Evolutionary conservation across 2,113 vertebrate species (phyloP), one percentile per base, ranked within the genome.

Genomic region (Cyprinodon tularosa): DNA sequence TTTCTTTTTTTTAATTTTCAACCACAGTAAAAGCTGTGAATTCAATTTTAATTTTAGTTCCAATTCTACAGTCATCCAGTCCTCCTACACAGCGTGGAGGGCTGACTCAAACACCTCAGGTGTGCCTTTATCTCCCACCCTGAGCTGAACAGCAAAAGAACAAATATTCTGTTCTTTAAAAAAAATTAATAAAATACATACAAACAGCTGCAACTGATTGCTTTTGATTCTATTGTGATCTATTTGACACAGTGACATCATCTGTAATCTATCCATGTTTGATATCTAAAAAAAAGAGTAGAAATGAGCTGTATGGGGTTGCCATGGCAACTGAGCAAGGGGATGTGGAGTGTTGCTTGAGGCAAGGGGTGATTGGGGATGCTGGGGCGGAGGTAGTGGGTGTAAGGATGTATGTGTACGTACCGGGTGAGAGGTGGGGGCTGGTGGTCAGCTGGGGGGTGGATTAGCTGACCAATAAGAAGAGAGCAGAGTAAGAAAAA

Each of bases 201-300:
- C n/a, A 69, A 60, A 10, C 20, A 45, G 39, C 60, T 62, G 10
- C 11, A 0, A 40, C n/a, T 37, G 37, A n/a, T 12, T 7, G 14
- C 53, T 77, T 45, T 59, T 17, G 73, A 71, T 47, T 53, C 66
- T 70, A 75, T 73, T 48, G 4, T 76, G 82, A 76, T 86, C 66
- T 53, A 57, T 72, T 66, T 68, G 70, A 86, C 9, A 76, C 74
- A 76, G 47, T 88, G 88, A 86, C 87, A 83, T 93, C 91, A 89
- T 90, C 71, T 59, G 86, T 89, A 90, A 91, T 90, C 88, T 88
- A 90, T 89, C 90, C 82, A 68, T 76, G 71, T 87, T 87, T 78
- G 42, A 89, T 84, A 82, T 76, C 73, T 78, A 80, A 77, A 80
- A 79, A 60, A 37, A 79, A 80, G 81, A 72, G 83, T 85, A 29